Base-by-base conservation (phyloP, 1,140 invertebrate genomes). In the Pogonognathellus flavescens region DNA sequence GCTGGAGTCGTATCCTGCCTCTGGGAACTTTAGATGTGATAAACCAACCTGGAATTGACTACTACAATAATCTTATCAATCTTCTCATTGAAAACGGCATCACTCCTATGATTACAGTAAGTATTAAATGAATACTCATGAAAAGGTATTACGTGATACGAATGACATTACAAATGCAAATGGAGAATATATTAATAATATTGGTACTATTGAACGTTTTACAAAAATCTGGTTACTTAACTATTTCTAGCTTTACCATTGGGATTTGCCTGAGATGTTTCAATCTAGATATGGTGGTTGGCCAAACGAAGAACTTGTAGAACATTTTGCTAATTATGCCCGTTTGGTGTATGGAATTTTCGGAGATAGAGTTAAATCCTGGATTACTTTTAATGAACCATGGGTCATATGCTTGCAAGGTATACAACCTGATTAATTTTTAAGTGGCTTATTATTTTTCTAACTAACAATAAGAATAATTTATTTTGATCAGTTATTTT, bases 331-430 rank as follows among this genome's bases (percentile, higher is more conserved):
- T n/a, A 87, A 90, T 9, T 92, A 92, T 87, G 90, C 91, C 0
- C 82, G 89, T 16, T 80, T 90, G 1, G 90, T 90, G 80, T 92
- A 91, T 82, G 31, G 87, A 70, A 84, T 89, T 83, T 91, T 90
- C 85, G 91, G 91, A 25, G 83, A 88, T 10, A 70, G 91, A 89
- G 91, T 92, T 0, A 91, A 91, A 80, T 84, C 86, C 0, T 92
- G 91, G 91, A 90, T 91, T 41, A 92, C 91, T n/a, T 90, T 91
- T 81, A 92, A 92, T 80, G 91, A 92, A 90, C 94, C 94, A 93
- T 41, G 31, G 31, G 31, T 41, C 6, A 6, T 41, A 1, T 41
- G 31, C 6, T 1, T 41, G 31, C 31, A 41, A 41, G 31, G 31
- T 41, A 41, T 41, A 41, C 31, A 41, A 41, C 6, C 31, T 41